Conservation (phyloP, 2,888 invertebrate species). For the Hirtodrosophila alboralis region DNA sequence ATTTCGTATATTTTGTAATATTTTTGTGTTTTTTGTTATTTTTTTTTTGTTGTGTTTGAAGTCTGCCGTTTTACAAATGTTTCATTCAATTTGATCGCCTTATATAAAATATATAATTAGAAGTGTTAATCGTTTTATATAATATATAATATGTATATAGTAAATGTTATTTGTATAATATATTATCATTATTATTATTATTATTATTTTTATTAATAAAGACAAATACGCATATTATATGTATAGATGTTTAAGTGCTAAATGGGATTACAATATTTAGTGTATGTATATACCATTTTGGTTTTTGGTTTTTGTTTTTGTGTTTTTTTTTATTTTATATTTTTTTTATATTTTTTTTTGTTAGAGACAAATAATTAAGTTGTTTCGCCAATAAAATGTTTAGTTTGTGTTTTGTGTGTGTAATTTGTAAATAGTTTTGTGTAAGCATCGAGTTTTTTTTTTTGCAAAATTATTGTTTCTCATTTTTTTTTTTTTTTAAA, state of each 20-base stretch:
- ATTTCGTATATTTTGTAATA: constrained; percentile 29
- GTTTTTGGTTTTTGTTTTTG: constrained; percentile 28
- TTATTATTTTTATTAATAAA: constrained; percentile 77
- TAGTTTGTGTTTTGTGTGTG: constrained; percentile 47
- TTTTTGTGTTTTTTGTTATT: constrained; percentile 49
- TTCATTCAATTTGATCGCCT: constrained; percentile 39
- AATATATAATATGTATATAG: constrained; percentile 68
- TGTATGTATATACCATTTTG: constrained; percentile 44
- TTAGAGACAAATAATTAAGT: constrained; percentile 51
- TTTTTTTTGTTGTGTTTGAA: constrained; percentile 64
- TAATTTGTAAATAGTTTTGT: constrained; percentile 58
- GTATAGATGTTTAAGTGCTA: constrained; percentile 62
- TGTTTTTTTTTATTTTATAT: no score
- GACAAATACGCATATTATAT: constrained; percentile 75
- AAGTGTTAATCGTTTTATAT: constrained; percentile 66
- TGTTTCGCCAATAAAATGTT: constrained; percentile 76
- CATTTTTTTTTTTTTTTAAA: no score
- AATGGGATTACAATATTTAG: constrained; percentile 64
- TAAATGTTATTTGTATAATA: constrained; percentile 68
- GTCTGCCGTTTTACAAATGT: constrained; percentile 72
- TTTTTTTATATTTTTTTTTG: constrained; percentile 37
- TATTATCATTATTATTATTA: no score
- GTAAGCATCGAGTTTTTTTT: constrained; percentile 67
- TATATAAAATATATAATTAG: constrained; percentile 70
- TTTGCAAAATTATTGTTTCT: constrained; percentile 67